Conservation (phyloP, 2,113 vertebrate genomes). For the Ptilorrhoa leucosticta region DNA sequence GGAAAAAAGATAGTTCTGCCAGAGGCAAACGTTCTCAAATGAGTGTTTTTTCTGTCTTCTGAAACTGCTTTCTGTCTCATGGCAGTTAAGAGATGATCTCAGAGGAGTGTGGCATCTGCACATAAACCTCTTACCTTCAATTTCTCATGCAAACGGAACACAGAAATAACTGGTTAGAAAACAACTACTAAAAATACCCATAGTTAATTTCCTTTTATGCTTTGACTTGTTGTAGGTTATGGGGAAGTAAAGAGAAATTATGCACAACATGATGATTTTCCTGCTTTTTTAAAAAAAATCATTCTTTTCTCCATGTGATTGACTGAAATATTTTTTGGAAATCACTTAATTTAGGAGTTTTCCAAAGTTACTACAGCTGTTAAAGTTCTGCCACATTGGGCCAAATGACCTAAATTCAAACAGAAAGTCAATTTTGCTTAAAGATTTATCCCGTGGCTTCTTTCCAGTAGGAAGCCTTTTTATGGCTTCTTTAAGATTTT, state of each 20-base stretch:
- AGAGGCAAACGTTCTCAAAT: neutral
- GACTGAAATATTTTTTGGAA: slow-evolving; percentile 22
- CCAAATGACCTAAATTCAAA: slow-evolving; percentile 1
- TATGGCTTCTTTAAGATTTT: slow-evolving; percentile 40
- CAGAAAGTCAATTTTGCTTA: slow-evolving; percentile 27
- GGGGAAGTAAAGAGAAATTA: slow-evolving; percentile 25
- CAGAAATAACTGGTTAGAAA: neutral
- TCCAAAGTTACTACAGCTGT: neutral
- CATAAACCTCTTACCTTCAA: neutral
- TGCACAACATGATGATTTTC: neutral
- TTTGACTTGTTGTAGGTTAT: neutral
- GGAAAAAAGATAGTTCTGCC: neutral
- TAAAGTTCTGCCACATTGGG: slow-evolving; percentile 16
- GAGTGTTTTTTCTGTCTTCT: neutral
- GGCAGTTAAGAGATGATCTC: neutral
- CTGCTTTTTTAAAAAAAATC: neutral
- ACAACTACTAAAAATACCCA: neutral
- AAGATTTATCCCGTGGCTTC: slow-evolving; percentile 29
- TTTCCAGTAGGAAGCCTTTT: slow-evolving; percentile 40
- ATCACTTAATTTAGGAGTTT: slow-evolving; percentile 6
- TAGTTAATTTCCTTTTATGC: slow-evolving; percentile 5
- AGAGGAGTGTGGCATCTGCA: neutral
- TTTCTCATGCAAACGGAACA: neutral
- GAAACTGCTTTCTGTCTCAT: neutral
- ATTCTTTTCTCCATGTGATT: neutral